Base-by-base conservation (phyloP, 2,797 vertebrate species). In the Cuculus canorus region DNA sequence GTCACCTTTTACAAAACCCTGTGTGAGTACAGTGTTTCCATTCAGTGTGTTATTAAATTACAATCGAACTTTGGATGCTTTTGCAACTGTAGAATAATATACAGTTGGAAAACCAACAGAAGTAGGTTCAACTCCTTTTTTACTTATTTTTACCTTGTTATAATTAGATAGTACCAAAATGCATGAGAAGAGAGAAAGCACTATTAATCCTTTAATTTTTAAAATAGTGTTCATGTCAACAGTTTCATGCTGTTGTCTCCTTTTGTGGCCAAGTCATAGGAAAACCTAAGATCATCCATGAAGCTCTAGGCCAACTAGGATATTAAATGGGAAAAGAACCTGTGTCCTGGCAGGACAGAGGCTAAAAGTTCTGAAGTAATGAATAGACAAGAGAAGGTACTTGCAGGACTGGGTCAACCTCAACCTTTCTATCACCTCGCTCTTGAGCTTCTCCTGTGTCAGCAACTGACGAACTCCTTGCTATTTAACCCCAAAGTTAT, bases 381-480 rank as follows among this genome's bases (percentile, higher is more conserved):
- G 23, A 72, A 21, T 3, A 48, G 5, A 28, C 5, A 48, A 50
- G 10, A 50, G 19, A 54, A 57, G 7, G 16, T 25, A 3, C 12
- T 69, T 61, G 28, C 5, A 32, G 50, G 37, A 23, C 28, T 76
- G 25, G 1, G 2, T 15, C 33, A 53, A 35, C 39, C 48, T 88
- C 0, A 1, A 8, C 4, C 2, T 61, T 78, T 84, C 17, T 41
- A 1, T 71, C 8, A 6, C 33, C 11, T 65, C 72, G 14, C 13
- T 47, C 59, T 89, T 2, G 1, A 52, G 13, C 18, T 72, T 32
- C 54, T 69, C 45, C 28, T 50, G 6, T n/a, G 15, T 69, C 32
- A 76, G 50, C 19, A 69, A 3, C 8, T 61, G 57, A 41, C 65
- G 32, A 57, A 12, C 5, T 2, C 37, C 19, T 65, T 82, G 28